A percentile compares a stretch with the other conserved stretches of the same genome.
Conservation (phyloP, 2,113 vertebrate species). For the Takifugu bimaculatus region DNA sequence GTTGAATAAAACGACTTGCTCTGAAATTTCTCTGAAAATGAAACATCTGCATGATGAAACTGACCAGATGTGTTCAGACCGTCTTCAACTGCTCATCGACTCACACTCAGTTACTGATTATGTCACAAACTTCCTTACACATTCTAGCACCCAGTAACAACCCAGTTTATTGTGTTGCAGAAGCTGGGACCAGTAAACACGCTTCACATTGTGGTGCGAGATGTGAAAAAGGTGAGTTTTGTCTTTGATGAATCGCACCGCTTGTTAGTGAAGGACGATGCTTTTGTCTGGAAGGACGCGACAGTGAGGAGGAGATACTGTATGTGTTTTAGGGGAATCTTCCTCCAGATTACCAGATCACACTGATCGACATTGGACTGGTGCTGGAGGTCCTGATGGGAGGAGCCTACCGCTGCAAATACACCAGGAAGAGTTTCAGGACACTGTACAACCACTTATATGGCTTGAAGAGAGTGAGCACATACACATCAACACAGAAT, state of each 20-base stretch:
- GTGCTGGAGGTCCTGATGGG: constrained; percentile 97
- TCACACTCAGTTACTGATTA: no score
- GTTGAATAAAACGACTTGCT: no score
- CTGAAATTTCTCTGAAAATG: no score
- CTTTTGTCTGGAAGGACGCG: neutral
- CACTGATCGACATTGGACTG: constrained; percentile 93
- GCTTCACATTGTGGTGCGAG: constrained; percentile 89
- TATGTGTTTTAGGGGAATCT: constrained; percentile 85
- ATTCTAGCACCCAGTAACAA: no score
- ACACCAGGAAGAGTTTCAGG: constrained; percentile 92
- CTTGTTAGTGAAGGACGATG: no score
- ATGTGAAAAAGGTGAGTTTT: constrained; percentile 90
- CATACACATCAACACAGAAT: neutral
- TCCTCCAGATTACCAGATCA: constrained; percentile 97
- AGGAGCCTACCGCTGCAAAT: constrained; percentile 94
- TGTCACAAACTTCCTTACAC: no score
- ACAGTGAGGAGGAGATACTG: neutral
- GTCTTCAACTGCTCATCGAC: no score
- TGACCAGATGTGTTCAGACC: no score
- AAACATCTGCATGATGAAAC: no score
- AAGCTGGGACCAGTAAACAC: constrained; percentile 91
- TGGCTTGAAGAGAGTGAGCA: constrained; percentile 89
- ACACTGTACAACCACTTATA: constrained; percentile 95
- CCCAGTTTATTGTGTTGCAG: constrained; percentile 57
- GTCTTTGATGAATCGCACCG: neutral